Conservation (phyloP, 2,888 invertebrate genomes). For the Dryococelus australis region DNA sequence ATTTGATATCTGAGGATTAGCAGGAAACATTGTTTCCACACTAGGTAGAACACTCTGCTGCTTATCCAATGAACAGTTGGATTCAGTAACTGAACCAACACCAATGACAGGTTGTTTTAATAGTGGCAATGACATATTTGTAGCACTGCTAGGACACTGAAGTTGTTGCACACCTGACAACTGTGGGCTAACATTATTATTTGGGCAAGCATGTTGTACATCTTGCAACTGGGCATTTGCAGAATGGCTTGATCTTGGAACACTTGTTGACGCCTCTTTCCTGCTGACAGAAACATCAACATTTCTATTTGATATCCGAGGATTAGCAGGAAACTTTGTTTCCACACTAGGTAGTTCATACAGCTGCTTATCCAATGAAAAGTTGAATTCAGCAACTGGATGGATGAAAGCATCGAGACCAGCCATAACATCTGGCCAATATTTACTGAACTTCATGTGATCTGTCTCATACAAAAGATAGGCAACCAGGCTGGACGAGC, state of each 20-base stretch:
- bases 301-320: background rate
- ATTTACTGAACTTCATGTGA: background rate
- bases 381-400: background rate
- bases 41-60: background rate
- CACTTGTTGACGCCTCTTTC: background rate
- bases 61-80: background rate
- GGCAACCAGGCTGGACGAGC: background rate
- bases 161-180: background rate
- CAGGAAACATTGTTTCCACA: background rate
- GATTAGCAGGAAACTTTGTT: background rate
- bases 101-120: too few species aligned
- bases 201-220: background rate
- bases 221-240: background rate
- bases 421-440: background rate
- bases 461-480: background rate
- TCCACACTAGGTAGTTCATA: background rate
- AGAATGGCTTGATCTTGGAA: background rate
- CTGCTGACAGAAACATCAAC: background rate
- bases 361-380: background rate
- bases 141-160: too few species aligned
- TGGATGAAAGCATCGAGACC: background rate
- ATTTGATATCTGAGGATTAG: background rate
- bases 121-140: too few species aligned
- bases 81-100: background rate
- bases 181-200: background rate